Evolutionary conservation across 2,113 vertebrate species (phyloP), one percentile per base, ranked within the genome.

Genomic region (Himantopus leucocephalus): DNA sequence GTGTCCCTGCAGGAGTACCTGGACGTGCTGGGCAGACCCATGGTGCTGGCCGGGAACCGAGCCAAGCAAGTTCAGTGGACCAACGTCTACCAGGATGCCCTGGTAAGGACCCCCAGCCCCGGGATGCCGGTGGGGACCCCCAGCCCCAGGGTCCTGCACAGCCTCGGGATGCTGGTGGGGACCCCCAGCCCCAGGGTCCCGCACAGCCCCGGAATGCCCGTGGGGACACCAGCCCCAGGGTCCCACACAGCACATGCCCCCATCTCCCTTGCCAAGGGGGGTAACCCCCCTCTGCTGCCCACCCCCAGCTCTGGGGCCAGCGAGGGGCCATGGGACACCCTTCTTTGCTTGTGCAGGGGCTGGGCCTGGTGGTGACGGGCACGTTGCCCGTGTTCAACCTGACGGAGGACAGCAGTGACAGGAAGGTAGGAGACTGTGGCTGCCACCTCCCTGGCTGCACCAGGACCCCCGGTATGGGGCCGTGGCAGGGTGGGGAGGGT

Each of bases 61-160:
- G 99, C 99, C 93, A 99, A 99, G 95, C 99, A 99, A 95, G 99
- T 99, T 94, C 99, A 99, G 85, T 99, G 99, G 99, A 99, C 99
- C 62, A 99, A 99, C 3, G 99, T 99, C 76, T 99, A 99, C 96
- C 99, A 99, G 96, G 99, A 99, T 73, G 99, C 99, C 17, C 98
- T 99, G 99, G 99, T 99, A 96, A 98, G 98, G 47, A 90, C 1
- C 24, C 47, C 17, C 9, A 6, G 24, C 17, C 73, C n/a, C 1
- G 1, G 35, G 26, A 22, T 32, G 53, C 2, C 2, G 41, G 43
- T 32, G 75, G 17, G 13, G 32, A 30, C 6, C 12, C 1, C 12
- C 4, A 3, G 8, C n/a, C n/a, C n/a, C 8, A 52, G 22, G 16
- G 48, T 27, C n/a, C 76, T 8, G 1, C 52, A 81, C 32, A 64